phyloP scores from a whole-genome alignment of 2,888 invertebrate species.

The Rhamnusium bicolor region DNA sequence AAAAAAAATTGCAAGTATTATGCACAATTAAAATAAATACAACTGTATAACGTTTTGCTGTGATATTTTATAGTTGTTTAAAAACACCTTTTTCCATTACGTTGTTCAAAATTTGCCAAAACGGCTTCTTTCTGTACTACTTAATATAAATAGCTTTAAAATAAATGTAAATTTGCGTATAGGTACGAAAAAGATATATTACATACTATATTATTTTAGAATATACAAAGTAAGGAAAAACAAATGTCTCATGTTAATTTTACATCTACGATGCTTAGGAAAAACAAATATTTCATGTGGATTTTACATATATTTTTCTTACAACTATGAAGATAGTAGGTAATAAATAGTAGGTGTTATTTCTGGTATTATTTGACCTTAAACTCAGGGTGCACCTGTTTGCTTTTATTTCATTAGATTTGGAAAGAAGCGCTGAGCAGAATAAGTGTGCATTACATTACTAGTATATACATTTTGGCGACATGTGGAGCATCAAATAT shows the following conservation, averaged over 20 bases:
- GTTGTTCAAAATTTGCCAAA: too few relatives aligned
- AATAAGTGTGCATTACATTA: neutral
- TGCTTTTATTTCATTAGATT: neutral
- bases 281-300: neutral
- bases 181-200: too few relatives aligned
- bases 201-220: neutral
- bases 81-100: too few relatives aligned
- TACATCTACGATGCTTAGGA: neutral
- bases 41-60: too few relatives aligned
- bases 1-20: too few relatives aligned
- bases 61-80: too few relatives aligned
- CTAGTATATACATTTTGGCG: neutral
- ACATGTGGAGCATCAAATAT: neutral
- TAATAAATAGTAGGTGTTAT: too few relatives aligned
- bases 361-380: neutral
- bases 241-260: neutral
- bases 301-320: neutral
- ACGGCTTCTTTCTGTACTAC: too few relatives aligned
- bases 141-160: too few relatives aligned
- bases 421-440: neutral
- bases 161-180: too few relatives aligned
- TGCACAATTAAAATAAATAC: too few relatives aligned
- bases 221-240: neutral
- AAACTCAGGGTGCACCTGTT: constrained; percentile 11
- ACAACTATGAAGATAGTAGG: too few relatives aligned